Base-by-base conservation (phyloP, 1,140 invertebrate genomes). In the Megalopta genalis region DNA sequence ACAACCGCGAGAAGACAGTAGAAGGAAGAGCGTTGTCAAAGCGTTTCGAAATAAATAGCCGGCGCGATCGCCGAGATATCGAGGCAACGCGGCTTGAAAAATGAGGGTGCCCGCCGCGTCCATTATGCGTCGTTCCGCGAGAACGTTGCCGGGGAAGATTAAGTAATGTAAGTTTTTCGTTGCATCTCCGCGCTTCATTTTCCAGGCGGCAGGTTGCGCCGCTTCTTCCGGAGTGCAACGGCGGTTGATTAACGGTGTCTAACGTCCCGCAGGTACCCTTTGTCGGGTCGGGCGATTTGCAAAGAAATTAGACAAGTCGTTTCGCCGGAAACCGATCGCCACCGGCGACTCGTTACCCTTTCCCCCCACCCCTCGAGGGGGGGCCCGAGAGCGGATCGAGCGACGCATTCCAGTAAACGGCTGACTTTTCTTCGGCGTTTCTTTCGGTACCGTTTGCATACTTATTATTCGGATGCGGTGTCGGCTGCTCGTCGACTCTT, bases 401-500 rank as follows among this genome's bases (percentile, higher is more conserved):
- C 42, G 27, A 23, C 27, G 23, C 32, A 64, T 78, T 78, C 60
- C 60, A 23, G 60, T 78, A 78, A 78, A 62, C 54, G 65, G 32
- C 23, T 18, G 39, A 77, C 32, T 77, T 72, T 54, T 54, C 67
- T 7, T 65, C n/a, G 52, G 25, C 21, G 75, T 79, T 79, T 66
- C 63, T 66, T 79, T 84, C 75, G 27, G 27, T 80, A 67, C 52
- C 71, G 71, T 74, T 60, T n/a, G 74, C 52, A 60, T 52, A 64
- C 62, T 82, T 69, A 86, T 85, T 86, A 83, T 83, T 82, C 74
- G 75, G 64, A 66, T 57, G 32, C 70, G 79, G 78, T 76, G 77
- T 83, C 84, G 63, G 76, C 59, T 79, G 59, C 76, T 60, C 76
- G 81, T 81, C 85, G 60, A 72, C 68, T 74, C 81, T 86, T 81